Evolutionary conservation across 2,113 vertebrate species (phyloP).

Genomic region (Nothocercus nigrocapillus): DNA sequence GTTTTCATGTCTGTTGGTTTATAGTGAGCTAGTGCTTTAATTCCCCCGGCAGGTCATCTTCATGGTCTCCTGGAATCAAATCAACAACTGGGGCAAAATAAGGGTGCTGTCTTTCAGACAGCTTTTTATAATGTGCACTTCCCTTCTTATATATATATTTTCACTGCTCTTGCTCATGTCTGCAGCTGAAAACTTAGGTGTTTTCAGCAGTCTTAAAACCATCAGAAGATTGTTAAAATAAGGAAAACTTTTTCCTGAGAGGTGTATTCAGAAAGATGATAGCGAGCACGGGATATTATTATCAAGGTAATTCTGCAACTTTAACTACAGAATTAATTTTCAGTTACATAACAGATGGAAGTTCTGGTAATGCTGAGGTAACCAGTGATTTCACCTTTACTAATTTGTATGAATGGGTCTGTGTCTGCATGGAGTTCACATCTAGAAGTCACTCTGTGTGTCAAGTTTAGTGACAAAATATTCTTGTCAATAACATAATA

Average conservation of each 20-base stretch:
- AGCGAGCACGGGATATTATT: neutral
- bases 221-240: neutral
- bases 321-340: neutral
- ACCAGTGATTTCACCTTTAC: neutral
- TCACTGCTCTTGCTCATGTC: neutral
- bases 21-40: slow-evolving; percentile 42
- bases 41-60: slow-evolving; percentile 16
- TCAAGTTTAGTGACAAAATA: neutral
- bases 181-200: neutral
- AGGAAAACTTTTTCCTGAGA: neutral
- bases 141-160: neutral
- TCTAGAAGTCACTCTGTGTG: neutral
- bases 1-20: slow-evolving; percentile 56
- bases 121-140: neutral
- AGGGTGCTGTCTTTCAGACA: neutral
- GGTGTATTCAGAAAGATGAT: neutral
- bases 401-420: neutral
- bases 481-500: neutral
- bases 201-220: neutral
- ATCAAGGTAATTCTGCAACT: neutral
- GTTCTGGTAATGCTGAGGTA: neutral
- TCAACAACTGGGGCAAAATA: neutral
- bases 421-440: neutral
- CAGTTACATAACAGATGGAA: neutral
- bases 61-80: slow-evolving; percentile 36